Evolutionary conservation across 2,888 invertebrate genomes (phyloP).

Genomic region (Hydroisotoma schaefferi): DNA sequence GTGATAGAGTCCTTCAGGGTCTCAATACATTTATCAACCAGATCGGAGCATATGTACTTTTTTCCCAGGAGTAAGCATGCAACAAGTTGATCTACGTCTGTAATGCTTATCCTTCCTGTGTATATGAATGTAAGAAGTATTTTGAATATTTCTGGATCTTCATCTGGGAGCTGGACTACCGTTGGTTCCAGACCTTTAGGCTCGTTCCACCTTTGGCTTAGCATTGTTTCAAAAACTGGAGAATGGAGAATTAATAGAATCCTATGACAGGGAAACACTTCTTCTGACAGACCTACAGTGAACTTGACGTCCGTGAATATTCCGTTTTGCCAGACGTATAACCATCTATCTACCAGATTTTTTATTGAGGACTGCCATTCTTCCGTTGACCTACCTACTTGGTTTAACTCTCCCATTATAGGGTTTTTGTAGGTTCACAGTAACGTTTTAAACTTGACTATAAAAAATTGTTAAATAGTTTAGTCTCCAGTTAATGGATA

Average conservation of each 20-base stretch:
- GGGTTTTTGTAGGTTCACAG: no score
- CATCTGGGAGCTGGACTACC: constrained; percentile 37
- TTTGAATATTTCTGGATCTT: constrained; percentile 33
- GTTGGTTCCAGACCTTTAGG: constrained; percentile 1
- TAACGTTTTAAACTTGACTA: no score
- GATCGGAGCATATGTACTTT: constrained; percentile 38
- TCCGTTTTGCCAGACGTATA: constrained; percentile 36
- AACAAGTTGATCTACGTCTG: constrained; percentile 26
- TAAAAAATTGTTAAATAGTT: no score
- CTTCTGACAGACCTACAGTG: constrained; percentile 28
- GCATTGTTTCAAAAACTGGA: constrained; percentile 45
- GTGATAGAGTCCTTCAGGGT: constrained; percentile 30
- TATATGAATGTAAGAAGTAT: constrained; percentile 39
- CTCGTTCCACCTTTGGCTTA: constrained; percentile 36
- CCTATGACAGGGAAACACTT: constrained; percentile 28
- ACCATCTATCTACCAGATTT: constrained; percentile 33
- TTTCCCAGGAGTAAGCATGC: constrained; percentile 37
- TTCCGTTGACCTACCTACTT: no score
- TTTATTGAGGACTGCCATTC: constrained; percentile 38
- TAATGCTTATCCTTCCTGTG: constrained; percentile 26
- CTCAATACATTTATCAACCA: constrained; percentile 32
- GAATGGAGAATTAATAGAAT: constrained; percentile 42
- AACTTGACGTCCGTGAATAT: constrained; percentile 38
- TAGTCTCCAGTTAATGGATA: no score
- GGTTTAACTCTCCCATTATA: no score